Percentiles rank a stretch among this genome's conserved stretches.
Conservation (phyloP, 1,140 invertebrate genomes). For the Macrobrachium rosenbergii region DNA sequence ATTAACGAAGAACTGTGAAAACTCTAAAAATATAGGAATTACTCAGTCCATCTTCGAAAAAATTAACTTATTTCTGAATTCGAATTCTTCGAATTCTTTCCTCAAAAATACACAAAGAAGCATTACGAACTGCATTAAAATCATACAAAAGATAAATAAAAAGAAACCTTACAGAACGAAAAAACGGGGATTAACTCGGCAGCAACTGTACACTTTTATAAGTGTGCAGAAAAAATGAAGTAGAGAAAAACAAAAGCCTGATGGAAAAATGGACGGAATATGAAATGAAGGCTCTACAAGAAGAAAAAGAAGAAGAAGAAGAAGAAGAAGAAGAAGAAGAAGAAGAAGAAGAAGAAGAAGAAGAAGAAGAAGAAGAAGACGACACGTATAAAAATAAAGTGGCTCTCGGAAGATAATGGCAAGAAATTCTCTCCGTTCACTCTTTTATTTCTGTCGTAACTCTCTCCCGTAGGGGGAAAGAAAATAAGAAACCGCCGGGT, state of each 20-base stretch:
- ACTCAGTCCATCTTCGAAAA: too few species aligned
- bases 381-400: neutral
- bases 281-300: neutral
- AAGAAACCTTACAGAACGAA: too few species aligned
- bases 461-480: neutral
- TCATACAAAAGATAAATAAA: too few species aligned
- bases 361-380: neutral
- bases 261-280: neutral
- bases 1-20: too few species aligned
- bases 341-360: neutral
- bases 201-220: too few species aligned
- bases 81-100: too few species aligned
- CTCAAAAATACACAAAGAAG: too few species aligned
- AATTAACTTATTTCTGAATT: too few species aligned
- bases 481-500: neutral
- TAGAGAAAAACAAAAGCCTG: neutral
- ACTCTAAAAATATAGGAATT: too few species aligned
- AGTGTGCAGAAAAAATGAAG: neutral
- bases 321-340: neutral
- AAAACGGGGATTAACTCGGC: too few species aligned
- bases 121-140: too few species aligned
- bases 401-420: neutral
- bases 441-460: too few species aligned
- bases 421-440: neutral
- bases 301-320: neutral